Conservation (phyloP, 2,113 vertebrate species). For the Acinonyx jubatus region DNA sequence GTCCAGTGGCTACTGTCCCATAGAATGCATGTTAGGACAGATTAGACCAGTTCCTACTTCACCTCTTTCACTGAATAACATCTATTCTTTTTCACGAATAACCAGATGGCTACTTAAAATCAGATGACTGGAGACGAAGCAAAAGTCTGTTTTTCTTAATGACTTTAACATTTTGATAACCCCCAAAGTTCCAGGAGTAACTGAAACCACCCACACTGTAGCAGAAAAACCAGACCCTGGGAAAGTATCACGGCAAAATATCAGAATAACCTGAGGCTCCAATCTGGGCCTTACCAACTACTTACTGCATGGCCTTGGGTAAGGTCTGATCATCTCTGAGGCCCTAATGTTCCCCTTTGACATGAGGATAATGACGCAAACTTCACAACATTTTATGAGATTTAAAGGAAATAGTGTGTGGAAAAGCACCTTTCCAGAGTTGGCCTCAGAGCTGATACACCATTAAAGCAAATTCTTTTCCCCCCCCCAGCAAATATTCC, state of each 20-base stretch:
- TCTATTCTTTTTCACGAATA: not conserved
- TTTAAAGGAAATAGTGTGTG: not conserved
- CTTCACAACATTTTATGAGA: not conserved
- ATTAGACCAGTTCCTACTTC: not conserved
- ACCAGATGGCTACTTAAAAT: not conserved
- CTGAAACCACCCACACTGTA: not conserved
- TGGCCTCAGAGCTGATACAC: not conserved
- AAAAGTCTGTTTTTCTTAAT: not conserved
- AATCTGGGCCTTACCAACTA: not conserved
- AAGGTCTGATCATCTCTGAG: not conserved
- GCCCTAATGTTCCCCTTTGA: not conserved
- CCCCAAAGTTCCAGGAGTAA: not conserved
- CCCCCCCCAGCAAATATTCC: no score
- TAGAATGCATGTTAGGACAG: not conserved
- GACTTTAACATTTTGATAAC: not conserved
- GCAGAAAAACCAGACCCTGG: not conserved
- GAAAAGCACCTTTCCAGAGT: not conserved
- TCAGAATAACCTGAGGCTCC: not conserved
- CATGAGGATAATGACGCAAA: not conserved
- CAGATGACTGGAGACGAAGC: not conserved
- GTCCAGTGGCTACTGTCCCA: not conserved
- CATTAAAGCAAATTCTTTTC: not conserved
- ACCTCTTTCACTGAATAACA: not conserved
- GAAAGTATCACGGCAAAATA: not conserved
- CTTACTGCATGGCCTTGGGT: not conserved